Conservation (phyloP, 1,140 invertebrate genomes). For the Homarus americanus region DNA sequence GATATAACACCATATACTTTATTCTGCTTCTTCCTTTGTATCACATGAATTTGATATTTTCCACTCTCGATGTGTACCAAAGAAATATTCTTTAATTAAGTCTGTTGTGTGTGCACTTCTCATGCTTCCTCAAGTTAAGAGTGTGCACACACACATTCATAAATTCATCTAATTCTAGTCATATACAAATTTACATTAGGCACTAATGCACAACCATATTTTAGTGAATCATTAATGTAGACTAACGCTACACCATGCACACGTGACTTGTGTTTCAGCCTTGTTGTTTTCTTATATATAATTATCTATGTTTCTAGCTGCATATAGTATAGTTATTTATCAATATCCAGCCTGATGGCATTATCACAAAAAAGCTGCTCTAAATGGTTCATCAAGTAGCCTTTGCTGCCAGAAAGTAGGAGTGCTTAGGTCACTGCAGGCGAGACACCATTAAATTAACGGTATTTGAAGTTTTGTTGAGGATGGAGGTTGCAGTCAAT, state of each 20-base stretch:
- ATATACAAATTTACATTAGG: neutral
- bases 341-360: neutral
- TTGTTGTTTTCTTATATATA: neutral
- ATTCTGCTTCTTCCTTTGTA: too few species aligned
- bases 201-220: neutral
- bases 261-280: neutral
- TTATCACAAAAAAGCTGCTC: slow-evolving; percentile 12
- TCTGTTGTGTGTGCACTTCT: neutral
- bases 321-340: neutral
- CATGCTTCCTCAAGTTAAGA: neutral
- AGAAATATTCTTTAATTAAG: neutral
- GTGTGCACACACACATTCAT: neutral
- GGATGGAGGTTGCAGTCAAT: slow-evolving; percentile 30
- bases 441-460: slow-evolving; percentile 65
- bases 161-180: neutral
- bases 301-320: neutral
- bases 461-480: slow-evolving; percentile 52
- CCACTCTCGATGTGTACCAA: neutral
- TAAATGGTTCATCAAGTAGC: neutral
- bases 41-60: neutral
- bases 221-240: neutral
- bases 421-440: slow-evolving; percentile 11
- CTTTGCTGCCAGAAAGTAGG: too few species aligned
- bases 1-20: neutral
- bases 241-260: slow-evolving; percentile 3